phyloP scores from a whole-genome alignment of 2,888 invertebrate species.

The Ochlodes sylvanus region DNA sequence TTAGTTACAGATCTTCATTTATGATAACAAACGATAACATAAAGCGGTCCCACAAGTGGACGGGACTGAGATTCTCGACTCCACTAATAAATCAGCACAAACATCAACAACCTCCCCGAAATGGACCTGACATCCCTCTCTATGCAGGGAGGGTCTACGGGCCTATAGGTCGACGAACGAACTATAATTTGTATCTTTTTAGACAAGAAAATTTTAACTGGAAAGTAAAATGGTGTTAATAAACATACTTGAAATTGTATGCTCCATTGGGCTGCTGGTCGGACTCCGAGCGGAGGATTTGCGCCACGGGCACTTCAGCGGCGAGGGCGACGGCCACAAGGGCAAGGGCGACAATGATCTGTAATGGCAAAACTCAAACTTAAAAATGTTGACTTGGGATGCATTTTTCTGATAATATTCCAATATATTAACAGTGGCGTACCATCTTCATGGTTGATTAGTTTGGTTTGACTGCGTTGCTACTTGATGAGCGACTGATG shows the following conservation, averaged over 20 bases:
- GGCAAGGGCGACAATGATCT: slow-evolving; percentile 65
- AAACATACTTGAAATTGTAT: slow-evolving; percentile 59
- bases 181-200: too few relatives aligned
- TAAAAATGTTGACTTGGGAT: background rate
- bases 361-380: slow-evolving; percentile 22
- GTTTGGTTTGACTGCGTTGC: slow-evolving; percentile 61
- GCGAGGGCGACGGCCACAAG: slow-evolving; percentile 64
- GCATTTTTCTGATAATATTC: slow-evolving; percentile 10
- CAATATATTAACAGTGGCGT: slow-evolving; percentile 48
- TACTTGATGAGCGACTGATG: slow-evolving; percentile 75
- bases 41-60: too few relatives aligned
- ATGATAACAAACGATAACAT: too few relatives aligned
- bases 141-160: too few relatives aligned
- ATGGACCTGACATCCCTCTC: too few relatives aligned
- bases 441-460: slow-evolving; percentile 76
- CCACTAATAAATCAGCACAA: too few relatives aligned
- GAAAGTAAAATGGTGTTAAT: background rate
- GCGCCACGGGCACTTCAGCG: slow-evolving; percentile 47
- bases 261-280: slow-evolving; percentile 60
- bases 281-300: slow-evolving; percentile 58
- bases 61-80: too few relatives aligned
- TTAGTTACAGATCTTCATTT: too few relatives aligned
- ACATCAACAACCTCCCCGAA: too few relatives aligned
- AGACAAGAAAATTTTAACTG: too few relatives aligned
- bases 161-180: too few relatives aligned